Evolutionary conservation across 2,888 invertebrate species (phyloP).

Genomic region (Agonopterix heracliana): DNA sequence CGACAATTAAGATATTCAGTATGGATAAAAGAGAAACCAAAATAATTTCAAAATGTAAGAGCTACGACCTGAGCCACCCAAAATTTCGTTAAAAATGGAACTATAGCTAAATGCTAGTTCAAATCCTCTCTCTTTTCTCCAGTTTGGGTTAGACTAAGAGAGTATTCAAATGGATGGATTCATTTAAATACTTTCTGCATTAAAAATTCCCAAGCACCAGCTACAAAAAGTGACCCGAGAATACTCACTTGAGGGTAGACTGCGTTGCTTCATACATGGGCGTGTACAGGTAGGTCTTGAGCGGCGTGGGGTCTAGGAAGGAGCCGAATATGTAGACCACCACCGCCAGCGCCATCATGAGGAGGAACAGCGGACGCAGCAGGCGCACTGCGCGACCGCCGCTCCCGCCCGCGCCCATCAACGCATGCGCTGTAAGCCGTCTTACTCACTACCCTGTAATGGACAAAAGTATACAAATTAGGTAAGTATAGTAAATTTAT

Average conservation of each 20-base stretch:
- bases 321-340: slow-evolving; percentile 83
- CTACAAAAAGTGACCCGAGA: no score
- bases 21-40: no score
- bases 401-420: slow-evolving; percentile 39
- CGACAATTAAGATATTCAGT: no score
- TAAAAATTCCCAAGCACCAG: no score
- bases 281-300: slow-evolving; percentile 67
- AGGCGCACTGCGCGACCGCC: slow-evolving; percentile 70
- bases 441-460: background rate
- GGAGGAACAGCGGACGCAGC: slow-evolving; percentile 64
- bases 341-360: slow-evolving; percentile 80
- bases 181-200: no score
- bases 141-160: no score
- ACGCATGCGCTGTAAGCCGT: slow-evolving; percentile 19
- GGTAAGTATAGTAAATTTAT: background rate
- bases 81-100: no score
- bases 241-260: slow-evolving; percentile 42
- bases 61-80: no score
- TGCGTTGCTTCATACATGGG: slow-evolving; percentile 61
- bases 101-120: no score
- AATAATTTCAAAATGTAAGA: no score
- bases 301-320: slow-evolving; percentile 74
- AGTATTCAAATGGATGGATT: no score
- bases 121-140: no score
- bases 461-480: background rate